phyloP scores from a whole-genome alignment of 2,797 vertebrate species.

The Acrocephalus scirpaceus region DNA sequence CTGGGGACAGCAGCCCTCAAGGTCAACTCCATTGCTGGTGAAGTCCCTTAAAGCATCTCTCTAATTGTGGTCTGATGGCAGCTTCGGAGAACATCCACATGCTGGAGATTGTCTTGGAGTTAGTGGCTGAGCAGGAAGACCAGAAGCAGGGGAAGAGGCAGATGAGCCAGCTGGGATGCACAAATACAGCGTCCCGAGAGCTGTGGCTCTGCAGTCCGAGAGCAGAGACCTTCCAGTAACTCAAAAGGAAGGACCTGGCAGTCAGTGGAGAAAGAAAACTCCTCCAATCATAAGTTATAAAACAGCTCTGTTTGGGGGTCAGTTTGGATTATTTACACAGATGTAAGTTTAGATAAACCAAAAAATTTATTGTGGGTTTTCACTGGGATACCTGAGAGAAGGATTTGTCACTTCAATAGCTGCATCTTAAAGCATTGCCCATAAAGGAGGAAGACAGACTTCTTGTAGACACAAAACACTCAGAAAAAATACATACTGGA shows the following conservation, averaged over 20 bases:
- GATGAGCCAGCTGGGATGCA: not conserved
- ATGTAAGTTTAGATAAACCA: not conserved
- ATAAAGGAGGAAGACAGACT: not conserved
- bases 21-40: not conserved
- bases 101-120: not conserved
- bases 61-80: not conserved
- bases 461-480: not conserved
- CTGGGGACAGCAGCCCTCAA: not conserved
- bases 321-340: not conserved
- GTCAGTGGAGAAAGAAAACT: not conserved
- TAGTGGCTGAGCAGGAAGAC: not conserved
- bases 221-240: not conserved
- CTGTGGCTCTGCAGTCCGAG: not conserved
- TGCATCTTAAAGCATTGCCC: not conserved
- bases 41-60: not conserved
- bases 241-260: not conserved
- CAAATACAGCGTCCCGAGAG: rapidly evolving
- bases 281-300: not conserved
- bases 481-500: not conserved
- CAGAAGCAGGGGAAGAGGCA: not conserved
- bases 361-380: not conserved
- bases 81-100: not conserved
- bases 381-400: not conserved
- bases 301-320: not conserved
- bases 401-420: not conserved